phyloP scores from a whole-genome alignment of 1,140 invertebrate genomes.

The Samia ricini region DNA sequence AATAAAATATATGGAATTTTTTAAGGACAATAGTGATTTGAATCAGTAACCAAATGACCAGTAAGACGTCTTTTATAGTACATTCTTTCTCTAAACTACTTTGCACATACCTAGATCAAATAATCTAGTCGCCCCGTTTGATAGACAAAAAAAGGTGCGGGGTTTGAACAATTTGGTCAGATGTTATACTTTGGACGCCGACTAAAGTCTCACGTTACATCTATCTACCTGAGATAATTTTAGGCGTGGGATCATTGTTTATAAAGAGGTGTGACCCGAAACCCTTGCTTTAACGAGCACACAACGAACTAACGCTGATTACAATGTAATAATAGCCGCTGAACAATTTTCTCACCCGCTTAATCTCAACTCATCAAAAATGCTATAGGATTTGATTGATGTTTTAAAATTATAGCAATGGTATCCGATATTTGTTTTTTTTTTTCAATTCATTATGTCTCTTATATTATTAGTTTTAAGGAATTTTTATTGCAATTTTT shows the following conservation, averaged over 20 bases:
- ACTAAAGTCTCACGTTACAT: constrained; percentile 9
- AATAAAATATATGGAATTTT: no score
- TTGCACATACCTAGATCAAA: no score
- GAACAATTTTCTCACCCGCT: constrained; percentile 34
- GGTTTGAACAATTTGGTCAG: neutral
- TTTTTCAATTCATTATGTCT: no score
- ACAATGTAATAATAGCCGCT: constrained; percentile 60
- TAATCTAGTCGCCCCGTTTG: no score
- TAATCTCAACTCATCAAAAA: constrained; percentile 19
- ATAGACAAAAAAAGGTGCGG: neutral
- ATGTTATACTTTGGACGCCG: neutral
- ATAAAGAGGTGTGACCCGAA: constrained; percentile 45
- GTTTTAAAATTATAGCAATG: neutral
- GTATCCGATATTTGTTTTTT: neutral
- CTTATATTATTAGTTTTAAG: no score
- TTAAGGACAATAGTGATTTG: no score
- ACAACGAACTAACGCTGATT: constrained; percentile 48
- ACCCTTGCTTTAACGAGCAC: constrained; percentile 41
- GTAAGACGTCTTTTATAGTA: no score
- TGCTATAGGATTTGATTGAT: neutral
- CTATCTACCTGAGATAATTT: constrained; percentile 16
- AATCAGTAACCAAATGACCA: no score
- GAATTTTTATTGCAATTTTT: no score
- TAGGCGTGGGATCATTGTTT: constrained; percentile 42
- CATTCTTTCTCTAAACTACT: no score